phyloP scores from a whole-genome alignment of 2,797 vertebrate species.

The Lophius americanus region DNA sequence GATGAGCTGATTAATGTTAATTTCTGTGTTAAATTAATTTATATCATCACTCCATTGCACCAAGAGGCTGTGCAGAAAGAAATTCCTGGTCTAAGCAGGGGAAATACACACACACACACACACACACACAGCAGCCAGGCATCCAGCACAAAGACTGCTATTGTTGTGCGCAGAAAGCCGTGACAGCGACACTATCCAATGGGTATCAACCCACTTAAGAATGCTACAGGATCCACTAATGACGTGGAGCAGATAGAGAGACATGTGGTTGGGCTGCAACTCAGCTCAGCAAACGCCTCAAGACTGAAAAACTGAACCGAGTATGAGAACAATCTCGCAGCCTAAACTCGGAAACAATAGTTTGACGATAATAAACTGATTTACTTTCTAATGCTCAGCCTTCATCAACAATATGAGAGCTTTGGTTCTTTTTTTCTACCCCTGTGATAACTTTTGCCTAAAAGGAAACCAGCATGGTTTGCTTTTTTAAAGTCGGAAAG shows the following conservation, averaged over 20 bases:
- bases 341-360: constrained; percentile 1
- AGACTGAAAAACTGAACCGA: constrained; percentile 19
- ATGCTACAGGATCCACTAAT: constrained; percentile 56
- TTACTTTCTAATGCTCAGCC: not conserved
- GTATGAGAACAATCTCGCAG: constrained; percentile 28
- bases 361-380: constrained; percentile 4
- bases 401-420: constrained; percentile 17
- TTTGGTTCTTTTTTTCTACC: constrained; percentile 12
- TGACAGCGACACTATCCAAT: constrained; percentile 69
- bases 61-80: constrained; percentile 29
- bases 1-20: constrained; percentile 15
- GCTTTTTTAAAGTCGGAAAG: constrained; percentile 7
- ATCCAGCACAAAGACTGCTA: constrained; percentile 67
- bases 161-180: constrained; percentile 71
- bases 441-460: constrained; percentile 9
- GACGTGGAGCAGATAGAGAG: constrained; percentile 27
- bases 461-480: not conserved
- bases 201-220: constrained; percentile 62
- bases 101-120: constrained; percentile 33
- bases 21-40: constrained; percentile 40
- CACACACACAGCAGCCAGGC: constrained; percentile 29
- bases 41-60: constrained; percentile 43
- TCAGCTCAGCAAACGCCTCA: constrained; percentile 46
- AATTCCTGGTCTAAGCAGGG: constrained; percentile 47
- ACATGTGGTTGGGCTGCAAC: constrained; percentile 43